Base-by-base conservation (phyloP, 2,797 vertebrate genomes). In the Champsocephalus esox region DNA sequence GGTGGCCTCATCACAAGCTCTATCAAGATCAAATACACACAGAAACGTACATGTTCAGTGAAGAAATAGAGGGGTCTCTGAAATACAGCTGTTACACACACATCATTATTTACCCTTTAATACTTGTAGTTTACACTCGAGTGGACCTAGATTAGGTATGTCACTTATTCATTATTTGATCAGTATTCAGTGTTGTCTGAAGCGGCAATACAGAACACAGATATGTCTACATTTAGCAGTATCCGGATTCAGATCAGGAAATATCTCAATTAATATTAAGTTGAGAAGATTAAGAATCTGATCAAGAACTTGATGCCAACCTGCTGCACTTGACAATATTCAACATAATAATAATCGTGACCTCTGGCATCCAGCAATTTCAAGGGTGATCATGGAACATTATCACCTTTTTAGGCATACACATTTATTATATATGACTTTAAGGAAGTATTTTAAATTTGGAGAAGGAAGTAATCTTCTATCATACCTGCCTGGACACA, bases 1-100 rank as follows among this genome's bases (percentile, higher is more conserved):
- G 85, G 87, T 92, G 87, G 84, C 86, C 89, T 89, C 90, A 87
- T 92, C 86, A 82, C 70, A 85, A 68, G 71, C 88, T 88, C 81
- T 75, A 87, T 93, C 87, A 91, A 73, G 86, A 85, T 90, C 89
- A 74, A 78, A 84, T 77, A 82, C 76, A 79, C 38, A 46, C 75
- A 71, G 66, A 65, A 77, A 71, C 62, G 9, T 55, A 58, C 55
- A 75, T 17, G 55, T 24, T 50, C 67, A 75, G 45, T 70, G 12
- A 62, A 79, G 38, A 52, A 32, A 73, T 79, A 75, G 80, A n/a
- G 54, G 24, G 45, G 64, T 75, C 69, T 87, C 51, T 69, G 56
- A 78, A 63, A 78, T 48, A 71, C 24, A 78, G 61, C 78, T 78
- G 63, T 64, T 73, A 14, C 56, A 73, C 59, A 65, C 64, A 71